Percentiles rank a stretch among this genome's conserved stretches.
Evolutionary conservation across 2,113 vertebrate species (phyloP).

Genomic region (Myanophis thanlyinensis): DNA sequence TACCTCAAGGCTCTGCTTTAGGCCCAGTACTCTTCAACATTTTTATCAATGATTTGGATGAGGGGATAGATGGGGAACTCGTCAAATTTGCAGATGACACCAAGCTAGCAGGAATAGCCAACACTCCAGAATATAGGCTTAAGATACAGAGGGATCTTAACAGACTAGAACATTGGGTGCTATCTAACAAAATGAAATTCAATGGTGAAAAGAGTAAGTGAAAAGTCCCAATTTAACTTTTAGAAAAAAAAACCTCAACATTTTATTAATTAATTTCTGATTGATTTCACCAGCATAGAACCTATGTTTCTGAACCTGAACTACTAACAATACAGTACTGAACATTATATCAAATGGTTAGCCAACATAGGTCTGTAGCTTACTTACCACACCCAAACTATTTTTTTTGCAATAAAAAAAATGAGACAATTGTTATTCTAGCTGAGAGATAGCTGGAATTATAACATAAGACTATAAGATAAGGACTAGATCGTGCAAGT

Average conservation of each 20-base stretch:
- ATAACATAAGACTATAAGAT: neutral
- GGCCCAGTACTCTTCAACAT: too few relatives aligned
- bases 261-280: neutral
- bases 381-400: neutral
- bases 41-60: too few relatives aligned
- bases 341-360: neutral
- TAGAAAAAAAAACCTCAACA: neutral
- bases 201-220: too few relatives aligned
- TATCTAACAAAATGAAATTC: too few relatives aligned
- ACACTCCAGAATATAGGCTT: too few relatives aligned
- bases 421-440: neutral
- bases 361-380: neutral
- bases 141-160: too few relatives aligned
- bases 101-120: too few relatives aligned
- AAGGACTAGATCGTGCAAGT: neutral
- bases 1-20: too few relatives aligned
- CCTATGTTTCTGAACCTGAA: neutral
- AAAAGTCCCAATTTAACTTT: neutral
- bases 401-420: neutral
- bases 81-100: too few relatives aligned
- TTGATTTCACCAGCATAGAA: neutral
- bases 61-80: too few relatives aligned
- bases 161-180: too few relatives aligned
- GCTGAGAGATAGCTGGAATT: neutral
- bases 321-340: neutral